Percentiles rank a stretch among this genome's conserved stretches.
Conservation (phyloP, 2,888 invertebrate species). For the Anorthoa munda region DNA sequence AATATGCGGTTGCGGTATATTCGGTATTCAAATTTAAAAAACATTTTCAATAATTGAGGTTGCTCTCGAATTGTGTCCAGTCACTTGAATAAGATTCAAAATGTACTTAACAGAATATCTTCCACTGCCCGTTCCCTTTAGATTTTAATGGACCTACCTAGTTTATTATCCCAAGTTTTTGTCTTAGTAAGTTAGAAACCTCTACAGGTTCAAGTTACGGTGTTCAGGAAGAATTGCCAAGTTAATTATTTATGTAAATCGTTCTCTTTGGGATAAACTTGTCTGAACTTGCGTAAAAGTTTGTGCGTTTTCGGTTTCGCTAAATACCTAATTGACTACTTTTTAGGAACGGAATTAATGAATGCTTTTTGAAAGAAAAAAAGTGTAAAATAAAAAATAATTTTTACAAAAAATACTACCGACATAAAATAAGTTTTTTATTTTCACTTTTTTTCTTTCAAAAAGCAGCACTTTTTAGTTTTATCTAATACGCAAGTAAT, state of each 20-base stretch:
- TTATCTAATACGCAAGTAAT: too few relatives aligned
- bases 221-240: conserved; percentile 30
- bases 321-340: conserved; percentile 17
- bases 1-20: too few relatives aligned
- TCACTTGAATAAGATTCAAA: neutral
- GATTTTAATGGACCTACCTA: conserved; percentile 11
- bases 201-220: conserved; percentile 30
- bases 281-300: conserved; percentile 13
- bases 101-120: neutral
- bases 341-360: neutral
- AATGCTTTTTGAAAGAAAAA: neutral
- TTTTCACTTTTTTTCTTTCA: too few relatives aligned
- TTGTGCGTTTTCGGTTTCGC: conserved; percentile 15
- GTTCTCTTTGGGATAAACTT: conserved; percentile 33
- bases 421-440: too few relatives aligned
- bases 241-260: conserved; percentile 60
- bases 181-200: conserved; percentile 29
- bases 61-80: neutral
- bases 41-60: too few relatives aligned
- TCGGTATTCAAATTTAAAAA: neutral
- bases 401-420: too few relatives aligned
- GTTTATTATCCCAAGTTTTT: conserved; percentile 36
- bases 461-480: too few relatives aligned
- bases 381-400: too few relatives aligned
- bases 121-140: neutral